Evolutionary conservation across 2,113 vertebrate species (phyloP).

Genomic region (Puffinus mauretanicus): DNA sequence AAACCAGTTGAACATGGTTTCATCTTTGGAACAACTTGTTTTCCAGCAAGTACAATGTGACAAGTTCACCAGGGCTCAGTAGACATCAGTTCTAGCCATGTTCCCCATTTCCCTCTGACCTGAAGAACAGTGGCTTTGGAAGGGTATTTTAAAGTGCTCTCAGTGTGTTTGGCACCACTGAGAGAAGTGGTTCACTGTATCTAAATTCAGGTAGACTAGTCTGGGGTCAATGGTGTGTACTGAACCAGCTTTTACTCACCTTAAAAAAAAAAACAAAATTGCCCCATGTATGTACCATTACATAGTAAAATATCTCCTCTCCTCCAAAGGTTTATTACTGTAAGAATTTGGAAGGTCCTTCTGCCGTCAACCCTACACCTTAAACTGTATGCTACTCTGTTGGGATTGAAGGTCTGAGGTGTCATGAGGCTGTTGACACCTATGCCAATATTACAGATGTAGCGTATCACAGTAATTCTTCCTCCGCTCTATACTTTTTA

Average conservation of each 20-base stretch:
- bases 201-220: neutral
- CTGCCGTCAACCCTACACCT: fast-evolving
- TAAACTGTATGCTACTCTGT: neutral
- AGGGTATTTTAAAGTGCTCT: neutral
- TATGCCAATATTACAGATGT: neutral
- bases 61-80: neutral
- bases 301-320: neutral
- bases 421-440: neutral
- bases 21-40: neutral
- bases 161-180: neutral
- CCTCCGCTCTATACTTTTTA: neutral
- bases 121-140: neutral
- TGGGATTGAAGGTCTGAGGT: neutral
- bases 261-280: neutral
- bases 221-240: fast-evolving
- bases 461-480: neutral
- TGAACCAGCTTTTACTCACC: neutral
- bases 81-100: fast-evolving
- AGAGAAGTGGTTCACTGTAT: neutral
- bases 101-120: neutral
- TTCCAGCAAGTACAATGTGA: neutral
- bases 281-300: fast-evolving
- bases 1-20: neutral
- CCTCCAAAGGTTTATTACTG: neutral
- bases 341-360: neutral